Base-by-base conservation (phyloP, 2,888 invertebrate genomes). In the Gryllus longicercus region DNA sequence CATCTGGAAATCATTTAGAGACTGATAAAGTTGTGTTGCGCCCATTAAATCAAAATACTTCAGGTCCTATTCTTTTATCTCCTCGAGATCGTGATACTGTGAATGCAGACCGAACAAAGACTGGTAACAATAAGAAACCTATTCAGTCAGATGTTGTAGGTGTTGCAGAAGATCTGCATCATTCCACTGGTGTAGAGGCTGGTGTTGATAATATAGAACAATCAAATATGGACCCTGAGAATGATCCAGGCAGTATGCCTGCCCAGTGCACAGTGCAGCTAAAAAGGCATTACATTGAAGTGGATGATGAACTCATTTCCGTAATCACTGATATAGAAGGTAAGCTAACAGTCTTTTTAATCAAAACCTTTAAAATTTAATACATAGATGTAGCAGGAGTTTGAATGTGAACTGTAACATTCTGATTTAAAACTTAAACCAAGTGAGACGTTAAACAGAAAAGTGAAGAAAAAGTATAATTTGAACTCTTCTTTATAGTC, bases 291-390 rank as follows among this genome's bases (percentile, higher is more conserved):
- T 93, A 92, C 84, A 91, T 93, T 77, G 92, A 93, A 84, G 90
- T 92, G 74, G 93, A 93, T 82, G 92, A 92, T 83, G 93, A 93
- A 85, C 91, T 92, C 83, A 91, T 92, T 38, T 93, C 93, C 0
- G 92, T 93, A 78, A 90, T 92, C 75, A 93, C 93, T 2, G 93
- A 93, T 85, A 92, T 93, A 63, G 93, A 93, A 88, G 93, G 92
- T 92, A 85, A 86, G 85, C 51, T 38, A 38, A 38, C 38, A 38
- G 1, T 38, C 8, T 5, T 38, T 38, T 38, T 38, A 5, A 38
- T 38, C 38, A 8, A 8, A 38, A 8, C 38, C 8, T 38, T 38
- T 38, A 38, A 38, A 38, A 38, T 38, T 38, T 38, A 38, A 38
- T 38, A 5, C 38, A 8, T 38, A 5, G 38, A 38, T 38, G 1